Conservation (phyloP, 2,113 vertebrate species). For the Trichechus manatus region DNA sequence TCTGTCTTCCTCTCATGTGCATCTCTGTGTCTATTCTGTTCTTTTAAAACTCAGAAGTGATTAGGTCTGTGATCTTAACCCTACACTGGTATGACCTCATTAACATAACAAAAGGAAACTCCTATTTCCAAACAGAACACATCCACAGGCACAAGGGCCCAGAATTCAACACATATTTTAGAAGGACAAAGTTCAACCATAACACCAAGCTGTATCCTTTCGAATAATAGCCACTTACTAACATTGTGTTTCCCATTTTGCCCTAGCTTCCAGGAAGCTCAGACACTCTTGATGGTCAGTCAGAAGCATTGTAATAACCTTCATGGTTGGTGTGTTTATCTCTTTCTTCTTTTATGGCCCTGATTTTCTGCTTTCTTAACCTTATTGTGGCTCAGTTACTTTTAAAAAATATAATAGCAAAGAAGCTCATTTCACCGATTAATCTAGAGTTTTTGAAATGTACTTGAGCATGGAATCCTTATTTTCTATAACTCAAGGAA, state of each 20-base stretch:
- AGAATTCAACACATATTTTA: no score
- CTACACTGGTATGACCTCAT: no score
- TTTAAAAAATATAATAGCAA: neutral
- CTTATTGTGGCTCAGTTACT: neutral
- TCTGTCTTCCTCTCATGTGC: no score
- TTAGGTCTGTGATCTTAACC: no score
- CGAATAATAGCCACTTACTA: neutral
- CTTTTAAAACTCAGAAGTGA: no score
- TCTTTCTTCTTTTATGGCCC: neutral
- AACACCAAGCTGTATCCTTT: neutral
- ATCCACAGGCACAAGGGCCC: no score
- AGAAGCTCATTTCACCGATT: conserved; percentile 45
- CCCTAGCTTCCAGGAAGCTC: neutral
- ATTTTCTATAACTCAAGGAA: neutral
- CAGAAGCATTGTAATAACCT: neutral
- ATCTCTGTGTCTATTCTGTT: no score
- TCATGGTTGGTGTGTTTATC: neutral
- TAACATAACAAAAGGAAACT: no score
- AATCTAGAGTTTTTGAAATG: conserved; percentile 38
- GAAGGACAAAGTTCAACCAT: no score
- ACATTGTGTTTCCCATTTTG: neutral
- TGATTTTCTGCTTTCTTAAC: conserved; percentile 34
- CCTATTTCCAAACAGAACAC: no score
- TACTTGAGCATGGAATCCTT: neutral
- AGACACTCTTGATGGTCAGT: neutral